These are phyloP conservation scores for Plagodis pulveraria DNA, from an alignment of 2,888 invertebrate genomes.

Conservation along the genomic window DNA sequence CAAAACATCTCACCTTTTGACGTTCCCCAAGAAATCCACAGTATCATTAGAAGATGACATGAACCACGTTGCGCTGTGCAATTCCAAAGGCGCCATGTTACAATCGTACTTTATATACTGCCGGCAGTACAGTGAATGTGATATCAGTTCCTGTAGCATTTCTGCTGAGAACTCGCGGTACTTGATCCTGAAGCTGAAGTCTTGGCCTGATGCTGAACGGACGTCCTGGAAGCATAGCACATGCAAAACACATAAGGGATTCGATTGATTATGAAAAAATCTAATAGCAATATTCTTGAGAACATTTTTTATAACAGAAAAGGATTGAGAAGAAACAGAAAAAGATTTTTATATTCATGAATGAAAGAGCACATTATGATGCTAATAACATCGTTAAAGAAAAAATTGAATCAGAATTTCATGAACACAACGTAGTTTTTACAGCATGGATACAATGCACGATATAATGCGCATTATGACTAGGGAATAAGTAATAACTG, in stretches of 20 bases:
- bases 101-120: slow-evolving; percentile 96
- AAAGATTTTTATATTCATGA: no score
- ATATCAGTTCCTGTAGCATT: slow-evolving; percentile 95
- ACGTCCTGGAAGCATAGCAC: slow-evolving; percentile 85
- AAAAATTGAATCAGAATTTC: no score
- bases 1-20: slow-evolving; percentile 85
- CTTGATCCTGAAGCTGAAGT: slow-evolving; percentile 93
- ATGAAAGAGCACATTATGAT: no score
- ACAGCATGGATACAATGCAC: no score
- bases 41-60: slow-evolving; percentile 92
- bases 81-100: slow-evolving; percentile 93
- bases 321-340: no score
- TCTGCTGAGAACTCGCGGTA: slow-evolving; percentile 95
- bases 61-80: slow-evolving; percentile 96
- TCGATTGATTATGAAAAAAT: not conserved
- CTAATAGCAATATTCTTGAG: no score
- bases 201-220: slow-evolving; percentile 90
- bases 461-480: no score
- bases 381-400: no score
- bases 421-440: no score
- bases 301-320: no score
- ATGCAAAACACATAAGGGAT: not conserved
- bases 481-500: no score
- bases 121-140: slow-evolving; percentile 94
- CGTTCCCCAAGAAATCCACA: slow-evolving; percentile 93